A percentile compares a stretch with the other conserved stretches of the same genome.
phyloP scores from a whole-genome alignment of 2,797 vertebrate species.

The Lacerta bilineata region DNA sequence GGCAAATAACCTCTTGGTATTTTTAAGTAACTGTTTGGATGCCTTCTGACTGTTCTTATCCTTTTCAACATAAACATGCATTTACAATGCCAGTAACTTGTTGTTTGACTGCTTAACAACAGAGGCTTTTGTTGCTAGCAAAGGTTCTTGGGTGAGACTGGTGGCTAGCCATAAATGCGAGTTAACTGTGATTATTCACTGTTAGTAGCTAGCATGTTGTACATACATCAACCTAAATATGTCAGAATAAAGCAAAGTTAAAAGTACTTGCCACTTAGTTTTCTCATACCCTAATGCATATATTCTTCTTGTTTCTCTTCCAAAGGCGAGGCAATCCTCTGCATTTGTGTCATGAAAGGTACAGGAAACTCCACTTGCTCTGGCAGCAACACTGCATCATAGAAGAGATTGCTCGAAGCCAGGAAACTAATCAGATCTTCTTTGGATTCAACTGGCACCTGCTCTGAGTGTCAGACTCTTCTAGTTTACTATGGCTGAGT shows the following conservation, averaged over 20 bases:
- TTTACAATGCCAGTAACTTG: not conserved
- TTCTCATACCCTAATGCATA: constrained; percentile 35
- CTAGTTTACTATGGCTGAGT: constrained; percentile 46
- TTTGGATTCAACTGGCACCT: constrained; percentile 97
- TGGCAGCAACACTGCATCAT: constrained; percentile 98
- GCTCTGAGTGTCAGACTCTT: constrained; percentile 83
- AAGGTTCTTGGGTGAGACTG: not conserved
- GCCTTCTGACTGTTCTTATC: not conserved
- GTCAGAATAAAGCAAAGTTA: not conserved
- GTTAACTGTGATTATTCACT: not conserved
- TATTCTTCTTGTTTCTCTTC: constrained; percentile 45
- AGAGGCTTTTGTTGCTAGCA: constrained; percentile 16
- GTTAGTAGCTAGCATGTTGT: not conserved
- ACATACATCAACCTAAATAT: not conserved
- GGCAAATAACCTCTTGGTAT: not conserved
- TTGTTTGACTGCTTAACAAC: not conserved
- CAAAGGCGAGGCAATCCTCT: constrained; percentile 94
- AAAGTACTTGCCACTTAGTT: not conserved
- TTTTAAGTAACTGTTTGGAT: not conserved
- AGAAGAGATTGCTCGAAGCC: constrained; percentile 96
- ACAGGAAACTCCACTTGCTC: constrained; percentile 93
- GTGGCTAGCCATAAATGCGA: constrained; percentile 1
- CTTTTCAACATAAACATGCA: not conserved
- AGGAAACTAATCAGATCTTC: constrained; percentile 93
- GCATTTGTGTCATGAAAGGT: constrained; percentile 92